These are phyloP conservation scores for Atlantisia rogersi DNA, from an alignment of 2,113 vertebrate genomes.

Conservation along the genomic window DNA sequence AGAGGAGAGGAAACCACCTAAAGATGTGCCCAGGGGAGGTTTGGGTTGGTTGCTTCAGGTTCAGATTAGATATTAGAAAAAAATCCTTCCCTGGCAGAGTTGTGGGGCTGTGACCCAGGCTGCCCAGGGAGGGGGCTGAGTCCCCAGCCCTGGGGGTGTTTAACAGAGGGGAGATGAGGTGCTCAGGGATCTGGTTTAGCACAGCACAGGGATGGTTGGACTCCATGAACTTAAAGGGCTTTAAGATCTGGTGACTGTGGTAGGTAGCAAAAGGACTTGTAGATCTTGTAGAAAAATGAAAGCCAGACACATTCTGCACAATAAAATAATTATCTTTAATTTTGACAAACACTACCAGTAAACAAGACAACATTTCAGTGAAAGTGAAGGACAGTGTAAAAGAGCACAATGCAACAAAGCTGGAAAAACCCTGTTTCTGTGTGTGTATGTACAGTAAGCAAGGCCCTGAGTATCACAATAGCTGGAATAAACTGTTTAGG, in stretches of 20 bases:
- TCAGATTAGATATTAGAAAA: rapidly evolving
- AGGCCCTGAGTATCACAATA: slow-evolving; percentile 61
- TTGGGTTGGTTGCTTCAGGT: too few relatives aligned
- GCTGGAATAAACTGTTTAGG: slow-evolving; percentile 31
- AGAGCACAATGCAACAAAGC: background rate
- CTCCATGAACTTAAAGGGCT: too few relatives aligned
- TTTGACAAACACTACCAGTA: background rate
- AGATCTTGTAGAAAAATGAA: background rate
- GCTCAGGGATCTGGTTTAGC: too few relatives aligned
- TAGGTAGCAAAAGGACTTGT: rapidly evolving
- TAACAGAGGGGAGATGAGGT: too few relatives aligned
- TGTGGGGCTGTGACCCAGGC: too few relatives aligned
- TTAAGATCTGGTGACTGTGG: too few relatives aligned
- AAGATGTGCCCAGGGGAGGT: rapidly evolving
- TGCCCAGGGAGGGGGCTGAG: too few relatives aligned
- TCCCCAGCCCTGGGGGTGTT: too few relatives aligned
- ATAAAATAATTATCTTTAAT: background rate
- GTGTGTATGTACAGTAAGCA: background rate
- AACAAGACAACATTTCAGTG: background rate
- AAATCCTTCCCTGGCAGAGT: too few relatives aligned
- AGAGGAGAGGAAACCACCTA: rapidly evolving
- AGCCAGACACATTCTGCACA: background rate
- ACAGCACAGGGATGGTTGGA: too few relatives aligned
- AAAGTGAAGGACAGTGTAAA: background rate
- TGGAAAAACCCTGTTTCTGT: background rate